phyloP scores from a whole-genome alignment of 2,888 invertebrate genomes.

The Tethea ocularis region DNA sequence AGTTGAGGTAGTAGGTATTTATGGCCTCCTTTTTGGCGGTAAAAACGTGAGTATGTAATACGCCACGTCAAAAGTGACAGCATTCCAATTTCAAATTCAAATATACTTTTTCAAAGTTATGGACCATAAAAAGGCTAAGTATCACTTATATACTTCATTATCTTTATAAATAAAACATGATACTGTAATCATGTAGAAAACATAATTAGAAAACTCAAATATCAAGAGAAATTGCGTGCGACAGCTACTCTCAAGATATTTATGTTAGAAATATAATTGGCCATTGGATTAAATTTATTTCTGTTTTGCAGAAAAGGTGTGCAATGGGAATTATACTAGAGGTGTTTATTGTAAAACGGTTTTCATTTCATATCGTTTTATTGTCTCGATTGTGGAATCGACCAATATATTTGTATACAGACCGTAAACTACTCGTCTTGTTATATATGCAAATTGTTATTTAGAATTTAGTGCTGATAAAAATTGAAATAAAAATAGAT shows the following conservation, averaged over 20 bases:
- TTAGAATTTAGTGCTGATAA: not conserved
- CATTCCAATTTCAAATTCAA: too few species aligned
- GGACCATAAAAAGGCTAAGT: too few species aligned
- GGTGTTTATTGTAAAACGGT: constrained; percentile 11
- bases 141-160: too few species aligned
- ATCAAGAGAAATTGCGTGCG: not conserved
- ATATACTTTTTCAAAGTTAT: too few species aligned
- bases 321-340: constrained; percentile 15
- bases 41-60: too few species aligned
- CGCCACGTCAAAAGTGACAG: too few species aligned
- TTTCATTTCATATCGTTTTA: constrained; percentile 1
- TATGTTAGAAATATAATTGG: constrained; percentile 6
- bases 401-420: constrained; percentile 11
- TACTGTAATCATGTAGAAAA: not conserved
- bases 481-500: not conserved
- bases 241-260: not conserved
- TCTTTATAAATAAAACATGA: too few species aligned
- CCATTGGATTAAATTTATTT: constrained; percentile 9
- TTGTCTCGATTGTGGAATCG: constrained; percentile 1
- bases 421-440: not conserved
- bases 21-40: too few species aligned
- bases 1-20: too few species aligned
- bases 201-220: not conserved
- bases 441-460: not conserved
- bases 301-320: constrained; percentile 15